Conservation (phyloP, 2,113 vertebrate genomes). For the Sardina pilchardus region DNA sequence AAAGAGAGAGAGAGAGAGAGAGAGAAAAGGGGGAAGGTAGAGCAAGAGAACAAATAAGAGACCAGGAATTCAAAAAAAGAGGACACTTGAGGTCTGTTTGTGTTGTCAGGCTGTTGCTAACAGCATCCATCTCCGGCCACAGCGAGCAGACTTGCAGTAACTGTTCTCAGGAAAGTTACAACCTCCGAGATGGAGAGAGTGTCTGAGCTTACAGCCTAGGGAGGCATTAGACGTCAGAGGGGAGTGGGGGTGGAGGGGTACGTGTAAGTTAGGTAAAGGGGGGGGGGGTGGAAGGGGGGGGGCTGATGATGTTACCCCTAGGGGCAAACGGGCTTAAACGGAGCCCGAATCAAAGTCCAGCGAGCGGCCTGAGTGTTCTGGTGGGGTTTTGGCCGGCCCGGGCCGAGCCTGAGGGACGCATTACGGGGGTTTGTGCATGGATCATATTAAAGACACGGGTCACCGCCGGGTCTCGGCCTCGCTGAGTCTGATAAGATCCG, state of each 20-base stretch:
- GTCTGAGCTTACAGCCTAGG: not conserved
- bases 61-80: not conserved
- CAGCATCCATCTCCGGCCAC: not conserved
- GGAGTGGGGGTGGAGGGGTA: not conserved
- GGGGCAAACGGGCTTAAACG: not conserved
- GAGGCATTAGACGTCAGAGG: not conserved
- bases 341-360: not conserved
- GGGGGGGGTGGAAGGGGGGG: not conserved
- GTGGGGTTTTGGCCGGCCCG: constrained; percentile 55
- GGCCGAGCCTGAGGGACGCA: constrained; percentile 43
- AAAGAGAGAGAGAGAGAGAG: constrained; percentile 35
- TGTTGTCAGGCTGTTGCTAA: constrained; percentile 9
- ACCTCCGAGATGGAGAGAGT: not conserved
- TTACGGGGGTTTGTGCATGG: constrained; percentile 48
- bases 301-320: not conserved
- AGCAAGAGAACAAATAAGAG: not conserved
- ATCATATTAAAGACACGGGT: constrained; percentile 65
- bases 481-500: constrained; percentile 55
- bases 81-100: not conserved
- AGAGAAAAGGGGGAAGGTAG: not conserved
- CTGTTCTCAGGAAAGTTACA: not conserved
- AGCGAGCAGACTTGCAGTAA: not conserved
- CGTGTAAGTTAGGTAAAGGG: not conserved
- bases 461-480: constrained; percentile 59
- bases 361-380: constrained; percentile 52